Base-by-base conservation (phyloP, 2,888 invertebrate genomes). In the Zelleria hepariella region DNA sequence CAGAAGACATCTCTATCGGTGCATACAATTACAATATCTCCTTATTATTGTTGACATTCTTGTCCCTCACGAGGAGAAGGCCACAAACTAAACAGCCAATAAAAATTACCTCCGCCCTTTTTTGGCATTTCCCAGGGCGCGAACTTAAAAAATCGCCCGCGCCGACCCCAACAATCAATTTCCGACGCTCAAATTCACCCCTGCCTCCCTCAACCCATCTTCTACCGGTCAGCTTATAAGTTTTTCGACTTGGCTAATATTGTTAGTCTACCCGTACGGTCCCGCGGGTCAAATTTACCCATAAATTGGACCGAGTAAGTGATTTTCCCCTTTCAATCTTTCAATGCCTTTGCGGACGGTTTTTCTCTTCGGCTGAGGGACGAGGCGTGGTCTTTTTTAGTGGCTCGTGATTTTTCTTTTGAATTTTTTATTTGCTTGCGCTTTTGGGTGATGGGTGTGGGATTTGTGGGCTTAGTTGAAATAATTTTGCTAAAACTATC, bases 321-420 rank as follows among this genome's bases (percentile, higher is more conserved):
- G 87, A 86, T 87, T 85, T 75, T 71, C 82, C 83, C 86, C 84
- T 80, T 85, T 86, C 87, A 86, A 87, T 88, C 86, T 87, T 82
- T 81, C 84, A 81, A 86, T 85, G 85, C 86, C 81, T 80, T 68
- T 57, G 73, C 65, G 32, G 32, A 5, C 78, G 74, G 71, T 78
- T 80, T 84, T n/a, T n/a, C n/a, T 83, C 84, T 84, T 85, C 55
- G 4, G 26, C 26, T 18, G 10, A 42, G 55, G 32, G 32, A 18
- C 55, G 2, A 21, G 51, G 8, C 23, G n/a, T 18, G 4, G 23
- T 20, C 20, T 21, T 32, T 55, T 55, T 55, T 51, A 27, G 20
- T 20, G 21, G 32, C 55, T 55, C 42, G 55, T 55, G 55, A 55
- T 55, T 55, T 55, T 55, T 55, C 32, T 55, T 24, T 26, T 55